Conservation (phyloP, 2,797 vertebrate genomes). For the Ciconia nigra region DNA sequence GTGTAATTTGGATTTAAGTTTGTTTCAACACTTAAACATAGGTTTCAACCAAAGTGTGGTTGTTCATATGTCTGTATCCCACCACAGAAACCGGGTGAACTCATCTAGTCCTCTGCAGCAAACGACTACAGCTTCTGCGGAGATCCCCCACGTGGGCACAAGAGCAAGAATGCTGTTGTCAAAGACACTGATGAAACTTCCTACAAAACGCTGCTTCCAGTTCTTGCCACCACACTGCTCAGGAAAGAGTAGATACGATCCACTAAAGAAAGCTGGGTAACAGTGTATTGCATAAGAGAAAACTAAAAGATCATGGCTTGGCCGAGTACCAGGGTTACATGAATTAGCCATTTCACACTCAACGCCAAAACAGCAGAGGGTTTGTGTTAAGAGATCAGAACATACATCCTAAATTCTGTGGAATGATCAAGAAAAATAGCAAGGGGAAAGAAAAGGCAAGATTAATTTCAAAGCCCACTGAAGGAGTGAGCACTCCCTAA, state of each 20-base stretch:
- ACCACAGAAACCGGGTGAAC: neutral
- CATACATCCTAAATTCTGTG: neutral
- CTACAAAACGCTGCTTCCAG: neutral
- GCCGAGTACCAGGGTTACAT: neutral
- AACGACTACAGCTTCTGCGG: accelerated
- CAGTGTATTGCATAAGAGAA: neutral
- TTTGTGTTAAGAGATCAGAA: neutral
- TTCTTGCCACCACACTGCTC: neutral
- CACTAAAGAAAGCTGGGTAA: neutral
- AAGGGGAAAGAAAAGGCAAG: neutral
- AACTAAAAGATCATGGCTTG: accelerated
- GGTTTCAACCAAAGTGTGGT: neutral
- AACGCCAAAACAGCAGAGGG: neutral
- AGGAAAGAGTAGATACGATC: neutral
- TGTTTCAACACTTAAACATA: neutral
- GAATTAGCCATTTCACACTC: neutral
- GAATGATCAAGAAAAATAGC: neutral
- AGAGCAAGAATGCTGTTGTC: neutral
- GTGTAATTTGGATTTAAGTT: neutral
- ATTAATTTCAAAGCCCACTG: neutral
- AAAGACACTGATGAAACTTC: neutral
- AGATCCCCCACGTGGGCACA: accelerated
- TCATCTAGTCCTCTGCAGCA: neutral
- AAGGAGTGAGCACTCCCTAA: neutral
- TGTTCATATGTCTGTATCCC: neutral